Base-by-base conservation (phyloP, 2,888 invertebrate species). In the Antitype chi region DNA sequence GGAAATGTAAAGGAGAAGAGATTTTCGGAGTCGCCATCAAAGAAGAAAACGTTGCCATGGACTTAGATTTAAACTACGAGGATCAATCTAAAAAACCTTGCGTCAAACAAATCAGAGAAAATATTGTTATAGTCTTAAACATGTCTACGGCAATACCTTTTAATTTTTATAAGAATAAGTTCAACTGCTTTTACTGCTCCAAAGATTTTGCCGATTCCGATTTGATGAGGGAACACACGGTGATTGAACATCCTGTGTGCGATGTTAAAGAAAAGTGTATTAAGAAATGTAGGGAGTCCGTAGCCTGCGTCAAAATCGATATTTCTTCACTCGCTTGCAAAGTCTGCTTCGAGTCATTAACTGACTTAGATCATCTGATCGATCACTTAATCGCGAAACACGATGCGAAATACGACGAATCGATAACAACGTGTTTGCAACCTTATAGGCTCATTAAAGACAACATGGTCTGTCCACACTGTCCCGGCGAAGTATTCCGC, bases 101-200 rank as follows among this genome's bases (percentile, higher is more conserved):
- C 81, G 96, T 96, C 0, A 96, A 96, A 81, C 95, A 95, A 80
- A 94, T 96, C 0, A 85, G 96, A 2, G 94, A 96, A 74, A 96
- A 96, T 71, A 95, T 96, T 23, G 94, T 95, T 0, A 94, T 90
- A 17, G 94, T 96, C 0, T 93, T 96, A 2, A 96, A 95, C 59
- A 96, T 96, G 96, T 96, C 96, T 0, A 96, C 96, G 0, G 96
- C 96, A 0, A 92, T 96, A 88, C 96, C 96, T 8, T 96, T 96
- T 78, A 96, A 95, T 81, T 96, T 96, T 78, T 96, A 94, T 85
- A 96, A 96, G 78, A 96, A 96, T 80, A 96, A 95, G 79, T 96
- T 96, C 66, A 96, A 96, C 55, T 96, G 96, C 68, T 96, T 96
- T 80, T 96, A 95, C 79, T 96, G 96, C 68, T 95, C 95, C 0